Base-by-base conservation (phyloP, 1,140 invertebrate genomes). In the Ceratosolen fusciceps region DNA sequence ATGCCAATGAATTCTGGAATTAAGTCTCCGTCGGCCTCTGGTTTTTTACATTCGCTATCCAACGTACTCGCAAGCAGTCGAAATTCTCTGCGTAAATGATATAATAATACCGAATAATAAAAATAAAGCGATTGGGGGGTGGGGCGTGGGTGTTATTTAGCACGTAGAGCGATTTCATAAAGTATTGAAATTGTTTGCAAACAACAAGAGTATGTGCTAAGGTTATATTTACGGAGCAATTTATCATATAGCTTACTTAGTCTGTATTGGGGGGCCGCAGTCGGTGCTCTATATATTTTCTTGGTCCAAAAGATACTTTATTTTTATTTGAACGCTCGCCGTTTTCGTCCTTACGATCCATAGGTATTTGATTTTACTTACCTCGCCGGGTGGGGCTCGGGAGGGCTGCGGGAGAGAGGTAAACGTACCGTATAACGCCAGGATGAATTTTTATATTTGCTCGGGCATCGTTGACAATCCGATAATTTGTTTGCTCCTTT, bases 251-350 rank as follows among this genome's bases (percentile, higher is more conserved):
- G 31, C 5, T 60, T 34, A n/a, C n/a, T n/a, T n/a, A n/a, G n/a
- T n/a, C 31, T 58, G 21, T 58, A n/a, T 58, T 16, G 26, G 1
- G 31, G 29, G 3, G 14, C 29, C 14, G 19, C 29, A 60, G 19
- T 31, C 10, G 29, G 56, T 58, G 29, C 29, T 31, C 1, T 31
- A 31, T 12, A 60, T 60, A 31, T 60, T 60, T 60, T 31, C 3
- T 14, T 31, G 10, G 31, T 60, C 58, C 9, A 31, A 31, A 16
- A 1, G 0, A 60, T n/a, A n/a, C n/a, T n/a, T 31, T 60, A 9
- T 31, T 60, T 34, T 60, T 60, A 60, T 60, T 60, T 31, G 26
- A 31, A 60, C n/a, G n/a, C n/a, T n/a, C n/a, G n/a, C n/a, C n/a
- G n/a, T 60, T 60, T 58, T 58, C 26, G 12, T 26, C 0, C 5